Evolutionary conservation across 2,888 invertebrate species (phyloP).

Genomic region (Gibbula magus): DNA sequence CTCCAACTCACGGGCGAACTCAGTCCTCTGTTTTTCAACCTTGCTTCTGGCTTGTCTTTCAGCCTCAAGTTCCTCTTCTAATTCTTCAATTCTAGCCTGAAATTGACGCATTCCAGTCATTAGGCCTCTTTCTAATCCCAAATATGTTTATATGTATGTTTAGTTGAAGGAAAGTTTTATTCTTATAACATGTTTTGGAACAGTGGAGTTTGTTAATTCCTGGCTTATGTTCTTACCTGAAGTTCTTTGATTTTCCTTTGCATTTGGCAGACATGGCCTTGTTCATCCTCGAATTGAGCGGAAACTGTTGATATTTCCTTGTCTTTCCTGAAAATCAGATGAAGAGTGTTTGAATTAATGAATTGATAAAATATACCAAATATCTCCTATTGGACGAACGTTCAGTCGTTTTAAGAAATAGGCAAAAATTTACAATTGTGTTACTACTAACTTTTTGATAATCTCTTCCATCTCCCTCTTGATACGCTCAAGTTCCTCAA

Average conservation of each 20-base stretch:
- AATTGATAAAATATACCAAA: background rate
- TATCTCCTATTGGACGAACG: background rate
- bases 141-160: background rate
- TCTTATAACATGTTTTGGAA: background rate
- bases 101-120: background rate
- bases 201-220: background rate
- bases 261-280: constrained; percentile 94
- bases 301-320: constrained; percentile 96
- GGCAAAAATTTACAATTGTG: too few species aligned
- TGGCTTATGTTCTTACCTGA: constrained; percentile 72
- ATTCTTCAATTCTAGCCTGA: constrained; percentile 92
- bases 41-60: constrained; percentile 97
- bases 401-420: background rate
- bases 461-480: constrained; percentile 68
- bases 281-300: constrained; percentile 97
- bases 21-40: constrained; percentile 97
- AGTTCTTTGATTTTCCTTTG: constrained; percentile 99
- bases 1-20: constrained; percentile 95
- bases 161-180: background rate
- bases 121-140: background rate
- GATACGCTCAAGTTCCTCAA: constrained; percentile 69
- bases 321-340: constrained; percentile 84
- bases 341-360: background rate
- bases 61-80: constrained; percentile 99
- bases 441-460: constrained; percentile 56